These are phyloP conservation scores for Pantala flavescens DNA, from an alignment of 1,140 invertebrate genomes.

Conservation along the genomic window DNA sequence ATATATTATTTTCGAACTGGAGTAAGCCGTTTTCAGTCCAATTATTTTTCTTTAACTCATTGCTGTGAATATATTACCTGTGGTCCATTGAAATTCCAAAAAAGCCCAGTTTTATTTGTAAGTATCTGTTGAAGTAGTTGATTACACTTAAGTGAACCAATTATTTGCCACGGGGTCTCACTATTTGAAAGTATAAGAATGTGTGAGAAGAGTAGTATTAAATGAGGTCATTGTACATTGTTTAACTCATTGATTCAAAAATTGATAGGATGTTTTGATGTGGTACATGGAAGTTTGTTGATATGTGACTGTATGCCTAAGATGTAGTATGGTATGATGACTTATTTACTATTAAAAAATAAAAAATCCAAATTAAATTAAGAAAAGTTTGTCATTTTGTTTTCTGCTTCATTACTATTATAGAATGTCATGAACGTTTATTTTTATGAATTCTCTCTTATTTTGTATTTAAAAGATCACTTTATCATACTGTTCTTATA, in stretches of 20 bases:
- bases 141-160: not conserved
- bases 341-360: not conserved
- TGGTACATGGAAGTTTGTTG: slow-evolving; percentile 1
- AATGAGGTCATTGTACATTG: not conserved
- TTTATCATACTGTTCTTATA: too few relatives aligned
- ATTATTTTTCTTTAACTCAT: not conserved
- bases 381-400: too few relatives aligned
- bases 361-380: not conserved
- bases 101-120: not conserved
- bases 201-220: not conserved
- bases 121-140: not conserved
- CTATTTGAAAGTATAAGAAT: not conserved
- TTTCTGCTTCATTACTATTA: too few relatives aligned
- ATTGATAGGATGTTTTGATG: slow-evolving; percentile 10
- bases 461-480: too few relatives aligned
- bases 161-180: not conserved
- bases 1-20: not conserved
- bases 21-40: not conserved
- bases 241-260: not conserved
- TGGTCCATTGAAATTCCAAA: not conserved
- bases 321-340: not conserved
- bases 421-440: too few relatives aligned
- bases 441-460: too few relatives aligned
- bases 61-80: not conserved
- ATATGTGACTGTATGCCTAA: not conserved